Conservation (phyloP, 1,140 invertebrate species). For the Meloidogyne floridensis region DNA sequence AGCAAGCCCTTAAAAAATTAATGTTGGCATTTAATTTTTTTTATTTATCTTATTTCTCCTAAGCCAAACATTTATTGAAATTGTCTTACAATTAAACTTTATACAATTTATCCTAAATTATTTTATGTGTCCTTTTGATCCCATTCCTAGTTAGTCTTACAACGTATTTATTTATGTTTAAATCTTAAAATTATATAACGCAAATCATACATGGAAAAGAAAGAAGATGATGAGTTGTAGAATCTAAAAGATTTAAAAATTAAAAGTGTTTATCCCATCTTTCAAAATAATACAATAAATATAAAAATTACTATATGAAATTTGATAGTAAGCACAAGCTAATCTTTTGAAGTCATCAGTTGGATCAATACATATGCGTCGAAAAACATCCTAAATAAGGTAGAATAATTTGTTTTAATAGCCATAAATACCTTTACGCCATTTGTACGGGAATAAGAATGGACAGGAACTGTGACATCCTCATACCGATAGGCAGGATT, state of each 20-base stretch:
- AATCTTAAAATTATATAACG: no score
- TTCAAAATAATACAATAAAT: background rate
- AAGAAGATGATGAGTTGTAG: conserved; percentile 32
- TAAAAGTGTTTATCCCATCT: background rate
- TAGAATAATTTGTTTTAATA: background rate
- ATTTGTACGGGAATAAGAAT: conserved; percentile 14
- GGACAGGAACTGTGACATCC: conserved; percentile 32
- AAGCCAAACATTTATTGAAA: no score
- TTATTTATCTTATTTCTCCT: no score
- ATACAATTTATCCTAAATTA: no score
- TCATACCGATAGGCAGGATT: conserved; percentile 38
- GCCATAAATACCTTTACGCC: conserved; percentile 17
- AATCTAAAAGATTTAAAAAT: conserved; percentile 38
- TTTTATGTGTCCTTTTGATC: no score
- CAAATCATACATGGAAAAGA: conserved; percentile 38
- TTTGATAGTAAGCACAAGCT: conserved; percentile 47
- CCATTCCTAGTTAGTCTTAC: no score
- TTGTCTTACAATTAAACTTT: no score
- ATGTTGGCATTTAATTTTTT: no score
- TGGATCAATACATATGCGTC: conserved; percentile 38
- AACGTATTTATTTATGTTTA: no score
- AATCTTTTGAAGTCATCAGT: conserved; percentile 41
- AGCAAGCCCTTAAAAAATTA: conserved; percentile 30
- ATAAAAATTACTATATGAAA: conserved; percentile 36
- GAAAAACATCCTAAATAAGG: conserved; percentile 34